These are phyloP conservation scores for Damaliscus lunatus DNA, from an alignment of 2,113 vertebrate species.

Conservation along the genomic window DNA sequence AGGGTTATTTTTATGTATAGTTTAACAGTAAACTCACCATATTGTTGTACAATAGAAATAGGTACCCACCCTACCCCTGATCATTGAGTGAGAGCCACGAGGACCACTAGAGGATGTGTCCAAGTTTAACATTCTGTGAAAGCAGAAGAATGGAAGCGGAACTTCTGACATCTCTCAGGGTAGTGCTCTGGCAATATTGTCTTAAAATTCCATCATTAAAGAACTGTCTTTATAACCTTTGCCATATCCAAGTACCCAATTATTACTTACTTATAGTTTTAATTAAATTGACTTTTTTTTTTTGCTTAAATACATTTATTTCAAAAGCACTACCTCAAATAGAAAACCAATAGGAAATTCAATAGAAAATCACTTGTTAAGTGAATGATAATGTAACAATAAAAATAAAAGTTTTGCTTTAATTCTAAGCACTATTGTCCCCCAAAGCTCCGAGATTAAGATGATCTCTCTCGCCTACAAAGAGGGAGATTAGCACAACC, in stretches of 20 bases:
- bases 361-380: not conserved
- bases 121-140: not conserved
- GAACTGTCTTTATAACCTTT: not conserved
- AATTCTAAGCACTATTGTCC: not conserved
- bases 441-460: not conserved
- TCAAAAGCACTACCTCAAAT: not conserved
- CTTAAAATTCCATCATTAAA: not conserved
- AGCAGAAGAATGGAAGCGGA: not conserved
- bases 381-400: not conserved
- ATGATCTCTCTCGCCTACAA: not conserved
- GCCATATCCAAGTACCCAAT: not conserved
- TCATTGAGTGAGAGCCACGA: not conserved
- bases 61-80: no score
- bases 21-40: not conserved
- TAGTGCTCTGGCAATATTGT: not conserved
- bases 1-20: not conserved
- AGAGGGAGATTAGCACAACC: not conserved
- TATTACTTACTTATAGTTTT: not conserved
- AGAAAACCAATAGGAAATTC: slow-evolving; percentile 14
- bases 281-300: not conserved
- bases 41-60: not conserved
- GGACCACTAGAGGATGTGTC: not conserved
- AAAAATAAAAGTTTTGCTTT: not conserved
- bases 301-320: not conserved
- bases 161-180: not conserved